Base-by-base conservation (phyloP, 2,888 invertebrate genomes). In the Erebia palarica region DNA sequence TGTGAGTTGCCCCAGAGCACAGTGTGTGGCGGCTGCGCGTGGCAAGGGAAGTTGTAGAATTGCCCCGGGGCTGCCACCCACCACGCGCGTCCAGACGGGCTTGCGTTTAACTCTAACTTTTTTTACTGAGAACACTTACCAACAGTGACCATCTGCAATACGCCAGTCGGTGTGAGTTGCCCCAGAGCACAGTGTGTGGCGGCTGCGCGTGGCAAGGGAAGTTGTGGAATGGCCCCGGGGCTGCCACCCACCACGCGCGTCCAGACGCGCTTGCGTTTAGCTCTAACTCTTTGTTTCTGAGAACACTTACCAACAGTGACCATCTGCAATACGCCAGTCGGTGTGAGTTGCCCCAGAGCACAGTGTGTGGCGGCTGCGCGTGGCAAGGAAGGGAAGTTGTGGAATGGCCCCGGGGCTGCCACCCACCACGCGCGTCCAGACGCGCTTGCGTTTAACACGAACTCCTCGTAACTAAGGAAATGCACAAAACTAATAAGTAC, bases 21-120 rank as follows among this genome's bases (percentile, higher is more conserved):
- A n/a, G n/a, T n/a, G n/a, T n/a, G n/a, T n/a, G n/a, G n/a, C n/a
- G n/a, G n/a, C n/a, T n/a, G n/a, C n/a, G n/a, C n/a, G n/a, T n/a
- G n/a, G n/a, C n/a, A n/a, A 0, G 97, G 97, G 84, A 97, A 97
- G 75, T 96, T 96, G 86, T 97, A 97, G 85, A 98, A 98, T 0
- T 97, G 96, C 0, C 97, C 97, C 65, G 96, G 92, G 27, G 95
- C 95, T 73, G 96, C 95, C 76, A 95, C 95, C 96, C 96, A 97
- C 81, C 96, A 94, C 76, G 95, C 93, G 71, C 95, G 96, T 53
- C 96, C 94, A 0, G 82, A 75, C 0, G 76, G 87, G 47, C 95
- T 95, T 60, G 94, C 91, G 79, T 95, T 95, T 60, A 88, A 81
- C 14, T 95, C 92, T 76, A 95, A 27, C 27, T 27, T 4, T 27